Evolutionary conservation across 2,888 invertebrate genomes (phyloP), one percentile per base, ranked within the genome.

Genomic region (Agrotis segetum): DNA sequence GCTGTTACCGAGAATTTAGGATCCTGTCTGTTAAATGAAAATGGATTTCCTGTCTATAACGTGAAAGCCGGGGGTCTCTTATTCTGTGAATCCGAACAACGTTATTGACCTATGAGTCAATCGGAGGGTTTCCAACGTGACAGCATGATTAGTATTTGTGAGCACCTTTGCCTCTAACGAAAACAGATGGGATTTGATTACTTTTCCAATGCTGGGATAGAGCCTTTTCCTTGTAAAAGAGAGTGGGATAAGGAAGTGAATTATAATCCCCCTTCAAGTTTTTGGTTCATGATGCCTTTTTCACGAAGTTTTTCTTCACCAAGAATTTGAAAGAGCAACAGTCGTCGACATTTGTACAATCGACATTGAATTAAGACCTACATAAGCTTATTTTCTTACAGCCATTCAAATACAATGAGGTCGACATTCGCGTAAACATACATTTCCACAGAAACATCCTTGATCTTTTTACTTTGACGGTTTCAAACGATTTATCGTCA

Each of bases 81-180:
- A 55, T 61, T 46, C 14, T 6, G 21, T 46, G 46, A 56, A 40
- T 46, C 60, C 49, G 24, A 56, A 56, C 47, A 67, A n/a, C 44
- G 21, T 59, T 59, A 49, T 67, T 60, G 59, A 74, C 64, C 17
- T 34, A 24, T 66, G 50, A 66, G 50, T 66, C 49, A 76, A 55
- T 49, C 16, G 29, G n/a, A 67, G 29, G 29, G 44, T 49, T 67
- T 49, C 17, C n/a, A 34, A 19, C n/a, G 49, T 19, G 17, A 11
- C 24, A 34, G 46, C 46, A 24, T 63, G 47, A 49, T 62, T 50
- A 46, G 56, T 73, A 50, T 44, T 24, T 49, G 3, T 19, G 3
- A 4, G 53, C 3, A 59, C 5, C 19, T 62, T 7, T 21, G 17
- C 14, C 24, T 55, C 14, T 65, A 13, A 65, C 56, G 44, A 24